Evolutionary conservation across 35 echinoderm and acorn worm species (phyloP), one percentile per base, ranked within the genome.

Genomic region (Hemicentrotus pulcherrimus): DNA sequence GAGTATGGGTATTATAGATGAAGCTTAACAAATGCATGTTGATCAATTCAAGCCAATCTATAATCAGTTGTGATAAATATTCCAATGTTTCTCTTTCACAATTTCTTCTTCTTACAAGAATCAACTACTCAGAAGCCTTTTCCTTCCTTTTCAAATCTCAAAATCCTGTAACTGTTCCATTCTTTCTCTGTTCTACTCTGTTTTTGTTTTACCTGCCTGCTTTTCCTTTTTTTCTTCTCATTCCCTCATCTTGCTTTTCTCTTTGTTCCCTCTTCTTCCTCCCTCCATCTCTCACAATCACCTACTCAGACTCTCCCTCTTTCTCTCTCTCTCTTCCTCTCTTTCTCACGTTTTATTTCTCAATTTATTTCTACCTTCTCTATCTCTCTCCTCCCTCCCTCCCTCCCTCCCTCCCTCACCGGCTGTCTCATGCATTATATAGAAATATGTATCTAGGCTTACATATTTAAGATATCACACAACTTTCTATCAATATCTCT

Each of bases 11-110:
- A 78, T 78, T 28, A 78, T 78, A 78, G 15, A 78, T 78, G 65
- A 78, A 78, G 65, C 65, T 78, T 78, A 78, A 78, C 65, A 78
- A 78, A 78, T 78, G 65, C 65, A 78, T 78, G 65, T 78, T 78
- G 65, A 78, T 78, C 19, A 78, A n/a, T 78, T 22, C 22, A 78
- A 22, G 4, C 28, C 65, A 1, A 7, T 28, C 65, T 4, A 2
- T n/a, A 78, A 78, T 78, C 65, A 28, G 65, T 55, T 55, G 50
- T 55, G 50, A 78, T 22, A 78, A 5, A 78, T 78, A 78, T 78
- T 78, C 19, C 6, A 8, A 78, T 78, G 65, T 28, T n/a, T 22
- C 22, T 22, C 65, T 78, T 78, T 78, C 19, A 78, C 24, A 78
- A 78, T 78, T n/a, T 78, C 22, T 14, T 70, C 24, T 70, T 70